phyloP scores from a whole-genome alignment of 1,140 invertebrate genomes.

The Ditylenchus dipsaci region DNA sequence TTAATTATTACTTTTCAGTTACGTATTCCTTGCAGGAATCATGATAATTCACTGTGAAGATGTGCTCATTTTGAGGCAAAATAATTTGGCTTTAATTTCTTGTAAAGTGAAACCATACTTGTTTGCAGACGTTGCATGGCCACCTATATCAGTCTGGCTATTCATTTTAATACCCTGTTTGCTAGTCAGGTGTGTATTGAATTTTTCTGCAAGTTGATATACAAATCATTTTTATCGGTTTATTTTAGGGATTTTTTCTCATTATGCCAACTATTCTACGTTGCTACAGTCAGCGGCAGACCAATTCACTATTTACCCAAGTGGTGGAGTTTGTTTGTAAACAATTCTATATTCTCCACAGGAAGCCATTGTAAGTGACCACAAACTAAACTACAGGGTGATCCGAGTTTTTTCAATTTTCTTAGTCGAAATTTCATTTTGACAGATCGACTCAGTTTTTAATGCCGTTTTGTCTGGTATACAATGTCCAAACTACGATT shows the following conservation, averaged over 20 bases:
- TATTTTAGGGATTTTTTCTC: slow-evolving; percentile 73
- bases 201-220: too few relatives aligned
- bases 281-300: slow-evolving; percentile 94
- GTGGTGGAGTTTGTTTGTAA: slow-evolving; percentile 96
- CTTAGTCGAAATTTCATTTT: too few relatives aligned
- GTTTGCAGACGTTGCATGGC: slow-evolving; percentile 78
- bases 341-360: slow-evolving; percentile 94
- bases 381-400: too few relatives aligned
- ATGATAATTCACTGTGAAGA: slow-evolving; percentile 69
- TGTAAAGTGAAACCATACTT: too few relatives aligned
- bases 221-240: too few relatives aligned
- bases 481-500: too few relatives aligned
- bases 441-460: too few relatives aligned
- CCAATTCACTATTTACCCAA: slow-evolving; percentile 81
- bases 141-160: slow-evolving; percentile 91
- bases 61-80: slow-evolving; percentile 20
- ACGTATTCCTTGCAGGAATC: slow-evolving; percentile 59
- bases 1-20: slow-evolving; percentile 68
- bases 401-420: too few relatives aligned
- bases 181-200: slow-evolving; percentile 82
- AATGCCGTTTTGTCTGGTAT: too few relatives aligned
- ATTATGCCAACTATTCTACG: slow-evolving; percentile 94
- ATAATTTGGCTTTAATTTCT: too few relatives aligned
- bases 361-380: slow-evolving; percentile 80
- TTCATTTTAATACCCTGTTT: slow-evolving; percentile 98